Percentiles rank a stretch among this genome's conserved stretches.
Evolutionary conservation across 1,140 invertebrate genomes (phyloP).

Genomic region (Zelostemma sp.): DNA sequence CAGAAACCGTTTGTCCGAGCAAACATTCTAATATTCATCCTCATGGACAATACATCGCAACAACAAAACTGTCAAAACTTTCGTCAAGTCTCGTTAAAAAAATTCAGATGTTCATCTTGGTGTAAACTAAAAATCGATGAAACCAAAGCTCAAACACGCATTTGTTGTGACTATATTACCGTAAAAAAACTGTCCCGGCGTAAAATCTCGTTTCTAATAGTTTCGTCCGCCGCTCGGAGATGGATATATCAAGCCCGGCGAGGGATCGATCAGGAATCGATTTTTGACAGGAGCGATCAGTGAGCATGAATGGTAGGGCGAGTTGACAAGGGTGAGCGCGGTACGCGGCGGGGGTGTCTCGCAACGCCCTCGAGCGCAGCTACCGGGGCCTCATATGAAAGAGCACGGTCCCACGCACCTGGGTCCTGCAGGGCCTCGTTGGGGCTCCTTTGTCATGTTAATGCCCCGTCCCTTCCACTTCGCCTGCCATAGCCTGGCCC

Average conservation of each 20-base stretch:
- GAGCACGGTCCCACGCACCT: constrained; percentile 66
- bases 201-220: background rate
- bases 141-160: no score
- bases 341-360: constrained; percentile 62
- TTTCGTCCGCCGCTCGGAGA: background rate
- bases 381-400: constrained; percentile 53
- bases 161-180: no score
- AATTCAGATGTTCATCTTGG: no score
- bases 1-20: no score
- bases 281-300: constrained; percentile 22
- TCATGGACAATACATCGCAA: no score
- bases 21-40: no score
- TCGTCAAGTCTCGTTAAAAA: no score
- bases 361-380: constrained; percentile 58
- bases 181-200: no score
- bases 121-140: no score
- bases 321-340: background rate
- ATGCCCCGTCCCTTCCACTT: constrained; percentile 43
- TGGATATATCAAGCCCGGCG: background rate
- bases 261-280: constrained; percentile 18
- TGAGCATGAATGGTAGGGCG: constrained; percentile 17
- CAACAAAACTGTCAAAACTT: no score
- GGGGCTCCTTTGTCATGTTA: constrained; percentile 62
- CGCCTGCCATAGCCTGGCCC: constrained; percentile 1
- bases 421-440: constrained; percentile 53